Base-by-base conservation (phyloP, 2,888 invertebrate genomes). In the Ophion slaviceki region DNA sequence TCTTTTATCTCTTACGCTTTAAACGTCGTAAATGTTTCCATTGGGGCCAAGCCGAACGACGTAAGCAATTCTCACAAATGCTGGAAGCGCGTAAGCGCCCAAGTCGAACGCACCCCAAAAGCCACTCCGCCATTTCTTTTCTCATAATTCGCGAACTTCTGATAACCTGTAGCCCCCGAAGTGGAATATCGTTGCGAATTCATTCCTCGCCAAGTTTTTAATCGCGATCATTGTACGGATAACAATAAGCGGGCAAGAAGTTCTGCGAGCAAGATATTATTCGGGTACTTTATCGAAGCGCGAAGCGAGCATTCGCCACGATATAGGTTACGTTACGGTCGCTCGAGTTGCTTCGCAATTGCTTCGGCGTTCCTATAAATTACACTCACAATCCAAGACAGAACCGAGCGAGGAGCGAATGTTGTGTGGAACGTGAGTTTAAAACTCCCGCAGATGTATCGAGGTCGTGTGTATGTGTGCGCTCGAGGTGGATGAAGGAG, bases 381-480 rank as follows among this genome's bases (percentile, higher is more conserved):
- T 76, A 76, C 75, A 47, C 75, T 24, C 47, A 32, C 64, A 28
- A n/a, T 20, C 45, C 45, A 47, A n/a, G 40, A 24, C n/a, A 62
- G 62, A 64, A 45, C 47, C 28, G 45, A 7, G 79, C 40, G 45
- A 62, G 80, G 53, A 67, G 14, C 17, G 53, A 66, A 53, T 20
- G 57, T 53, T 70, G 28, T 36, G 70, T 47, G 32, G 66, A 76
- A 57, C 36, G 47, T 67, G 75, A 72, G 80, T 82, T 85, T 85
- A 45, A 85, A 85, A 82, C 85, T 85, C 82, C 82, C 76, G 67
- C 17, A 61, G 75, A 80, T 76, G 80, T 82, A 85, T 80, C 85
- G 82, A 47, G 71, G 71, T 70, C 68, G 66, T 67, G 62, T n/a
- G 53, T 8, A 36, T 10, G 53, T 24, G 62, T n/a, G 40, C 17